A percentile compares a stretch with the other conserved stretches of the same genome.
phyloP scores from a whole-genome alignment of 2,113 vertebrate genomes.

The Crotophaga sulcirostris region DNA sequence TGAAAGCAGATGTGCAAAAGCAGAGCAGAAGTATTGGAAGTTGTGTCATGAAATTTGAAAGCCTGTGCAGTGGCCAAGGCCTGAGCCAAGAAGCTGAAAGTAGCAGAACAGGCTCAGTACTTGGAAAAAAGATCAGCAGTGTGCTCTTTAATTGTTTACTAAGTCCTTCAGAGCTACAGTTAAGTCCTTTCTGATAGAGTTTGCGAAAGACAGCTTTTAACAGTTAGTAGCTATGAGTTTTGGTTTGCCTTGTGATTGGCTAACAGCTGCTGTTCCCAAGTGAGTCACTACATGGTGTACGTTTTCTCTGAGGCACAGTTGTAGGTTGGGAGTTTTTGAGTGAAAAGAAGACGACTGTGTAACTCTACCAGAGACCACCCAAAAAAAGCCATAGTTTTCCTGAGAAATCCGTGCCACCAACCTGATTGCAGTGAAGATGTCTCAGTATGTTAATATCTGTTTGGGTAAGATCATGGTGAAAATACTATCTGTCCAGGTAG shows the following conservation, averaged over 20 bases:
- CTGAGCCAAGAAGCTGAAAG: background rate
- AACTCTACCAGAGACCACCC: background rate
- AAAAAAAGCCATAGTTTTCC: background rate
- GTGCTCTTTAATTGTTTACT: background rate
- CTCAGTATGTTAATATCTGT: background rate
- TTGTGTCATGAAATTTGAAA: background rate
- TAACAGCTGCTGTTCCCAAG: background rate
- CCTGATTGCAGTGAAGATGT: background rate
- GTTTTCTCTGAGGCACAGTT: background rate
- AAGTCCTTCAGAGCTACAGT: background rate
- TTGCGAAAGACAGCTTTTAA: background rate
- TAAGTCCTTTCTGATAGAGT: background rate
- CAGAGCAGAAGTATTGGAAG: background rate
- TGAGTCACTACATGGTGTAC: rapidly evolving
- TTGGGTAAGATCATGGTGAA: background rate
- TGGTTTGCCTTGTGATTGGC: background rate
- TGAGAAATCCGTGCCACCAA: background rate
- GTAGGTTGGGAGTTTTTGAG: background rate
- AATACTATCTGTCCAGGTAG: background rate
- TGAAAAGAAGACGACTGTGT: background rate
- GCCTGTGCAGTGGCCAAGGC: background rate
- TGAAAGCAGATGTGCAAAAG: background rate
- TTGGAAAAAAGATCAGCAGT: background rate
- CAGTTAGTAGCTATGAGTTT: background rate
- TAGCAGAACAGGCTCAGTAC: background rate